Conservation (phyloP, 2,113 vertebrate species). For the Aspidoscelis tigris region DNA sequence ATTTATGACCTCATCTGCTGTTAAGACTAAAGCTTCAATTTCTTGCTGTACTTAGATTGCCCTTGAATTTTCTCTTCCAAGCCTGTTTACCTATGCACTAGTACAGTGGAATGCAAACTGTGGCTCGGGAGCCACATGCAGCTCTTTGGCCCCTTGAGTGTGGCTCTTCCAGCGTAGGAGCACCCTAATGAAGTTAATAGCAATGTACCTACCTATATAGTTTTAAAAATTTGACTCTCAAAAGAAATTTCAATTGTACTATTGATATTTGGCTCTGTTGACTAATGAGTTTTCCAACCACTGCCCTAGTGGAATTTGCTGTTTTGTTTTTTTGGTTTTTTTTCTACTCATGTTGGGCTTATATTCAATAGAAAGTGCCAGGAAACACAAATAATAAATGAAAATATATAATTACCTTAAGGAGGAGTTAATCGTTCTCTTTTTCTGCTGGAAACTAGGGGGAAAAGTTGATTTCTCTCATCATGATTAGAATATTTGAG, state of each 20-base stretch:
- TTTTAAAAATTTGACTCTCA: too few species aligned
- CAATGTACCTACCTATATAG: too few species aligned
- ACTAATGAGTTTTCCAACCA: too few species aligned
- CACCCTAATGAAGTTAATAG: too few species aligned
- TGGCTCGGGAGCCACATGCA: too few species aligned
- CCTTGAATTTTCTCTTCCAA: not conserved
- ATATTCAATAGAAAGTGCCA: not conserved
- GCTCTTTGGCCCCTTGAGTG: too few species aligned
- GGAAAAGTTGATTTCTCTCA: not conserved
- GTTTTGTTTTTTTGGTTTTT: not conserved
- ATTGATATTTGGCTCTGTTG: too few species aligned
- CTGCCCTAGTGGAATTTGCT: not conserved
- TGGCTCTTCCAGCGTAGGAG: too few species aligned
- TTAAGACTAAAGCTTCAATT: not conserved
- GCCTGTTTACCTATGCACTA: not conserved
- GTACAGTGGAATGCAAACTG: too few species aligned
- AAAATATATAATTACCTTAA: not conserved
- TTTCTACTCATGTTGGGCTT: not conserved
- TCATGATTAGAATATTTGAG: too few species aligned
- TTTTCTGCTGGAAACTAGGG: not conserved
- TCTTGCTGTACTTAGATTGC: not conserved
- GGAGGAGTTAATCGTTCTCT: not conserved
- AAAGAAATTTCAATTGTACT: too few species aligned
- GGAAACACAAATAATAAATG: not conserved
- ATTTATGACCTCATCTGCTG: conserved; percentile 8